These are phyloP conservation scores for Phrynocephalus guinanensis DNA, from an alignment of 2,797 vertebrate species.

Conservation along the genomic window DNA sequence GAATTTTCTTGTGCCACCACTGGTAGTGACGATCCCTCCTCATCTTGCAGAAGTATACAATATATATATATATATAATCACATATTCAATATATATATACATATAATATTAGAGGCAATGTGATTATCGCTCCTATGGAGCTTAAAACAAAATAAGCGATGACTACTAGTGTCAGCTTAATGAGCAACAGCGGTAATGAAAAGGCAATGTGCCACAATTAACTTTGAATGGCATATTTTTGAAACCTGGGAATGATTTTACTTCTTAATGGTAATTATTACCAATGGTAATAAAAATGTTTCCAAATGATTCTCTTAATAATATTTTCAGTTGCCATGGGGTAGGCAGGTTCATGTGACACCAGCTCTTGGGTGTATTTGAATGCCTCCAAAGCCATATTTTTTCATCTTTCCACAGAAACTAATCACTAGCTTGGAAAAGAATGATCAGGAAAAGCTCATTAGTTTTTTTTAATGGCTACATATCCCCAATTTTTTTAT, in stretches of 20 bases:
- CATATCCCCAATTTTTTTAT: not conserved
- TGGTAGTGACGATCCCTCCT: not conserved
- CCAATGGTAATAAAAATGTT: not conserved
- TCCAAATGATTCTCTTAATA: not conserved
- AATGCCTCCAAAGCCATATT: slow-evolving; percentile 5
- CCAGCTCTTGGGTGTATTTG: slow-evolving; percentile 9
- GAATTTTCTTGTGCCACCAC: not conserved
- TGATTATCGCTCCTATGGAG: not conserved
- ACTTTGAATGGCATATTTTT: slow-evolving; percentile 9
- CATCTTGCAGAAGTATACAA: slow-evolving; percentile 11
- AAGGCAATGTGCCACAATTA: slow-evolving; percentile 29
- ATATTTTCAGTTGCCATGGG: not conserved
- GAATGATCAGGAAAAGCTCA: not conserved
- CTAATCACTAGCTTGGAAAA: slow-evolving; percentile 12
- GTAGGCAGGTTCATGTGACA: not conserved
- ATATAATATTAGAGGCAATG: not conserved
- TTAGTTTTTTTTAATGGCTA: not conserved
- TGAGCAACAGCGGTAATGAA: not conserved
- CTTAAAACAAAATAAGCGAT: not conserved
- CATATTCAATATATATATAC: no score
- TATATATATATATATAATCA: no score
- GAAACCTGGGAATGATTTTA: slow-evolving; percentile 2
- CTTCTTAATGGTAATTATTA: slow-evolving; percentile 17
- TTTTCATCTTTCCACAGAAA: not conserved
- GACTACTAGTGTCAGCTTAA: not conserved